Evolutionary conservation across 2,888 invertebrate genomes (phyloP), one percentile per base, ranked within the genome.

Genomic region (Steinernema scapterisci): DNA sequence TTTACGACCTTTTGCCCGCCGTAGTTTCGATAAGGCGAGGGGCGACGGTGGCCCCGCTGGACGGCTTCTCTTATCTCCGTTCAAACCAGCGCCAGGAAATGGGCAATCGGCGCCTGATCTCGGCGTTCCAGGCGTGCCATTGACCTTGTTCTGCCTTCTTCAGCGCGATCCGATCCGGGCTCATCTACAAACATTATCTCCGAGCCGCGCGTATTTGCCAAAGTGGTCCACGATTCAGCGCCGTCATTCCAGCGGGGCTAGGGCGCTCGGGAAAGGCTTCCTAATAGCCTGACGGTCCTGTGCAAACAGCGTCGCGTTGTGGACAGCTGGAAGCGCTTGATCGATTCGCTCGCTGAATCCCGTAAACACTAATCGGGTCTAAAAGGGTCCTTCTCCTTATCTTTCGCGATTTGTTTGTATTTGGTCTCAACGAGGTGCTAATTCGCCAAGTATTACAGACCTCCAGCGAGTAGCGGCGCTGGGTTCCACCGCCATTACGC

Each of bases 401-500:
- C 63, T 25, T 38, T 31, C 54, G 54, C 48, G 48, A 48, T 48
- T 48, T 63, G 63, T 63, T 63, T 63, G 63, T 63, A 38, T 31
- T 63, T 13, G 31, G 31, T 25, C 63, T 25, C 31, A 31, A 38
- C 54, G 63, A 63, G 16, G 63, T 63, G 63, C 27, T 63, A 63
- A 63, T 63, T 27, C 63, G 16, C 16, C 23, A 48, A 25, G 54
- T 25, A 63, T 38, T 63, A 38, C 31, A 63, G 63, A 11, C 27
- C 63, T 31, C 27, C 27, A 25, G 21, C 63, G 31, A 27, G 27
- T 9, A 9, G 38, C 16, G 38, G n/a, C 7, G 19, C 19, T 16
- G 48, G 63, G 63, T 63, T 63, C 63, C 63, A 63, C n/a, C 63
- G 63, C 27, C 63, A 63, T 27, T 63, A 25, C 63, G 63, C 63